A percentile compares a stretch with the other conserved stretches of the same genome.
These are phyloP conservation scores for Thripadectes ignobilis DNA, from an alignment of 2,797 vertebrate genomes.

Conservation along the genomic window DNA sequence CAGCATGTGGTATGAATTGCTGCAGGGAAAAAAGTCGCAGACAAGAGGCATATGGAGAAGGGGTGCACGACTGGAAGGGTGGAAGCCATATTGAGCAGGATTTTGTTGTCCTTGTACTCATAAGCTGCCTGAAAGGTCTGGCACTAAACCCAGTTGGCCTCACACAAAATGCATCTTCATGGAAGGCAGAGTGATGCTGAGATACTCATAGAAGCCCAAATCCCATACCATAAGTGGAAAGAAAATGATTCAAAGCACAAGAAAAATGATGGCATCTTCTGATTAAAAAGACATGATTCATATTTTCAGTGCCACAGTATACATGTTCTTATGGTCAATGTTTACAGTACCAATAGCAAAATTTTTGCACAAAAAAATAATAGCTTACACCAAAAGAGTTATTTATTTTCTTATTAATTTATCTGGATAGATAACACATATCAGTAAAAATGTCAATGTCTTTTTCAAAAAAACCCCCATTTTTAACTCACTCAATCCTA, in stretches of 20 bases:
- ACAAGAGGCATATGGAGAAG: background rate
- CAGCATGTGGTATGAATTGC: background rate
- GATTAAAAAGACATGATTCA: background rate
- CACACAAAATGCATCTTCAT: background rate
- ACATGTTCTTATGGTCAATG: background rate
- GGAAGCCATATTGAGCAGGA: background rate
- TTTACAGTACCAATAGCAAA: background rate
- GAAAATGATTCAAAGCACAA: background rate
- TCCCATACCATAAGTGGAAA: background rate
- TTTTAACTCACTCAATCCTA: background rate
- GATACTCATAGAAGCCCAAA: background rate
- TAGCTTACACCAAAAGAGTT: background rate
- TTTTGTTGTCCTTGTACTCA: background rate
- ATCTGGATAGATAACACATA: background rate
- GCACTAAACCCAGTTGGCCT: background rate
- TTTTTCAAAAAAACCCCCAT: rapidly evolving
- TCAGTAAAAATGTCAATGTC: background rate
- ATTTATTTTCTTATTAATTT: background rate
- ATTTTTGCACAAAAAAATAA: background rate
- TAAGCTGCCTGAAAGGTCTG: background rate
- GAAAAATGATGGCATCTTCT: background rate
- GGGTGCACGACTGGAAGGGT: background rate
- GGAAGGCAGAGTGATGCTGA: background rate
- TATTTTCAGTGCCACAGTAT: background rate
- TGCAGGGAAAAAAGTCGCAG: background rate